phyloP scores from a whole-genome alignment of 1,140 invertebrate species.

The Drosophila pallidifrons region DNA sequence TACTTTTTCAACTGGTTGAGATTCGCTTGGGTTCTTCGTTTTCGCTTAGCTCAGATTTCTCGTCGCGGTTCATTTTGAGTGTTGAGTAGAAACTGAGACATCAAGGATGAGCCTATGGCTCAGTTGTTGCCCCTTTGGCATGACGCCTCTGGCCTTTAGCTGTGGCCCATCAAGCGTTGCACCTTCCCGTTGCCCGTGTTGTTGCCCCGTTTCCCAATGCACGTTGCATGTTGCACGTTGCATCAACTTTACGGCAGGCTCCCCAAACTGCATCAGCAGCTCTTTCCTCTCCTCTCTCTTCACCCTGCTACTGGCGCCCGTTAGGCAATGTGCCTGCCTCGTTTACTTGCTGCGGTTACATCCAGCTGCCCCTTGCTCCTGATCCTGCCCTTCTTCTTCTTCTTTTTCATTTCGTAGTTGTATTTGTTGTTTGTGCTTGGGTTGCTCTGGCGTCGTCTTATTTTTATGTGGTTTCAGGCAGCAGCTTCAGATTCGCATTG shows the following conservation, averaged over 20 bases:
- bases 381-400: constrained; percentile 4
- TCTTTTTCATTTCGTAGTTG: neutral
- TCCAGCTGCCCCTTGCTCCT: constrained; percentile 20
- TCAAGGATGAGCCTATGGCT: too few species aligned
- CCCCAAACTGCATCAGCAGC: neutral
- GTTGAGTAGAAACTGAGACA: too few species aligned
- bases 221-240: constrained; percentile 13
- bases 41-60: too few species aligned
- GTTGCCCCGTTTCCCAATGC: constrained; percentile 5
- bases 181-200: constrained; percentile 11
- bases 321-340: constrained; percentile 37
- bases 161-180: constrained; percentile 18
- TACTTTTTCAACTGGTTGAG: too few species aligned
- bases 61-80: too few species aligned
- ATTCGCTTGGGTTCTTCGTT: too few species aligned
- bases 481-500: constrained; percentile 60
- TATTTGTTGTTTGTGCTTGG: constrained; percentile 26
- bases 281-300: neutral
- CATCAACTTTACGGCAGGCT: constrained; percentile 3
- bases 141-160: constrained; percentile 2
- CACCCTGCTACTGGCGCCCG: neutral
- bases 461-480: constrained; percentile 70
- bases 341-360: constrained; percentile 60
- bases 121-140: too few species aligned
- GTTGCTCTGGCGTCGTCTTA: constrained; percentile 40